Base-by-base conservation (phyloP, 2,888 invertebrate species). In the Merodon equestris region DNA sequence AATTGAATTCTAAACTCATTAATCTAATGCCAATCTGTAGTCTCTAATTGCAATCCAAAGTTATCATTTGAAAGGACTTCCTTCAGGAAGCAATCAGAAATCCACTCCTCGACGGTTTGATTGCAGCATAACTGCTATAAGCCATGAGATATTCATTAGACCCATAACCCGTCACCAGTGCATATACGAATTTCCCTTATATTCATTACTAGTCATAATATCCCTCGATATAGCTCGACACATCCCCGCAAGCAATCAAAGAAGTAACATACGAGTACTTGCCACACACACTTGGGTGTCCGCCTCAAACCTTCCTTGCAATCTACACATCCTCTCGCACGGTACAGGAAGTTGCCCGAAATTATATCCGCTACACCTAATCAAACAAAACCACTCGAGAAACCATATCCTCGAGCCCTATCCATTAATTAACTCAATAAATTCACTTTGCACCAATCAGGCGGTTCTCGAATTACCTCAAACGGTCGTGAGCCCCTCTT, bases 371-470 rank as follows among this genome's bases (percentile, higher is more conserved):
- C 57, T 58, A 17, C 63, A 68, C 68, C 57, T 68, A 68, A 68
- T 75, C 74, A 75, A 75, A 75, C 74, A 63, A 68, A 57, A 63
- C 74, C 74, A 53, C 74, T 68, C 40, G 44, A 42, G 45, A 51
- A 53, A 63, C 63, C 56, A 60, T 60, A 73, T 67, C 73, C 68
- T 57, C 42, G 40, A 63, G 61, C 68, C 27, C 40, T 58, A 44
- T 58, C 57, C 38, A 63, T 68, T 75, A 63, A 75, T 68, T 57
- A 68, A 75, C 68, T 68, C 68, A 68, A 68, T 58, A 56, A 75
- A 68, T 57, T 57, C 71, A 64, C 57, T 68, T 61, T 51, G 56
- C 74, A 61, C 14, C 67, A 67, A 71, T 63, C 56, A 51, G 47
- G 13, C 17, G 14, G 17, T 12, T 15, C 9, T 40, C 13, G 19